Base-by-base conservation (phyloP, 2,113 vertebrate genomes). In the Suricata suricatta region DNA sequence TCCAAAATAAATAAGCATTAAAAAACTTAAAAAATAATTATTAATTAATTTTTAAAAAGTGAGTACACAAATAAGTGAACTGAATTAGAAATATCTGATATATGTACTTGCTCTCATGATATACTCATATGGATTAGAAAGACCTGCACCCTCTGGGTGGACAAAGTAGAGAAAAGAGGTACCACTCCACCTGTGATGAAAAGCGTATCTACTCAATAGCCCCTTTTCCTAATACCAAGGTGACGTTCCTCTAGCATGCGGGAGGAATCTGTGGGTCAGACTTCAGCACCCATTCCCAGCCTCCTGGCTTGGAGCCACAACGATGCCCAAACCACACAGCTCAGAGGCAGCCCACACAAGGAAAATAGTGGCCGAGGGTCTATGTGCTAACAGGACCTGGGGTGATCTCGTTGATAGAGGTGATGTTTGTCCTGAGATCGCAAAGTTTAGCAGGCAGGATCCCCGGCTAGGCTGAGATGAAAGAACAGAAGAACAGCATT, bases 381-480 rank as follows among this genome's bases (percentile, higher is more conserved):
- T 2, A 16, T 13, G 3, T 21, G 13, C 52, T 47, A 41, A 14
- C 35, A 11, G 7, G 9, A 10, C 7, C 14, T 35, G n/a, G 35
- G 10, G 21, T 54, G 23, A 29, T 21, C 44, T 57, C 52, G 4
- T 13, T 33, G 23, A 71, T 19, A 16, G 16, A 7, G 44, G 44
- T 47, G 72, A 25, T 66, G 10, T 25, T 17, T 74, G 54, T 64
- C 25, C 33, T 50, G 66, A 52, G 33, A 74, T 64, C 13, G 74
- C 81, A 54, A 54, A 25, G 17, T 17, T 16, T n/a, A 57, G 66
- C n/a, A 27, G 23, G 12, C n/a, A n/a, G n/a, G n/a, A n/a, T n/a
- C n/a, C n/a, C 8, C 9, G 3, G 13, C 1, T 3, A 0, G n/a
- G 19, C n/a, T 5, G 29, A 72, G 14, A 21, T 19, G 14, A 17